Conservation (phyloP, 2,113 vertebrate genomes). For the Psettodes erumei region DNA sequence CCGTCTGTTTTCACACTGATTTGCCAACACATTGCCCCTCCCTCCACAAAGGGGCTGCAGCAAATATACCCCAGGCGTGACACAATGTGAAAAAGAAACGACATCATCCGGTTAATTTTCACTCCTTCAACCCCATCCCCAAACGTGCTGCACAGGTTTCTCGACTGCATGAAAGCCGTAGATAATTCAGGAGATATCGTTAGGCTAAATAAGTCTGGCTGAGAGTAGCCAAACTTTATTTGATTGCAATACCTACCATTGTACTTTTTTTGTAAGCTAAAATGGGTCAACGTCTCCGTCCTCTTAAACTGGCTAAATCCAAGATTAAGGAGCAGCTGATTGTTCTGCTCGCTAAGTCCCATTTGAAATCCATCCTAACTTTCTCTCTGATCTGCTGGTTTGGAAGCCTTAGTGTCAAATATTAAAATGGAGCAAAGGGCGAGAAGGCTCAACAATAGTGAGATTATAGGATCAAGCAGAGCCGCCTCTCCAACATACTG, state of each 20-base stretch:
- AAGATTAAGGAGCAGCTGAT: neutral
- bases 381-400: conserved; percentile 10
- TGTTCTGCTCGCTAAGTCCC: neutral
- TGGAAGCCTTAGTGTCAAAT: neutral
- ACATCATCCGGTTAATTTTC: neutral
- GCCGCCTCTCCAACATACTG: neutral
- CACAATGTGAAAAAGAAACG: neutral
- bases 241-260: neutral
- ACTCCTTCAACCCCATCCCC: neutral
- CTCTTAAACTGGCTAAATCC: neutral
- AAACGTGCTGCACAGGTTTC: neutral
- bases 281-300: neutral
- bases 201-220: neutral
- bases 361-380: neutral
- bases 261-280: neutral
- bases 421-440: neutral
- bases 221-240: neutral
- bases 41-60: neutral
- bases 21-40: neutral
- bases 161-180: neutral
- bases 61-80: neutral
- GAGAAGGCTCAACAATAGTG: neutral
- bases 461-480: neutral
- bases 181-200: neutral
- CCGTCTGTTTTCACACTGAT: neutral